Evolutionary conservation across 2,888 invertebrate genomes (phyloP), one percentile per base, ranked within the genome.

Genomic region (Drosophila nigricruria): DNA sequence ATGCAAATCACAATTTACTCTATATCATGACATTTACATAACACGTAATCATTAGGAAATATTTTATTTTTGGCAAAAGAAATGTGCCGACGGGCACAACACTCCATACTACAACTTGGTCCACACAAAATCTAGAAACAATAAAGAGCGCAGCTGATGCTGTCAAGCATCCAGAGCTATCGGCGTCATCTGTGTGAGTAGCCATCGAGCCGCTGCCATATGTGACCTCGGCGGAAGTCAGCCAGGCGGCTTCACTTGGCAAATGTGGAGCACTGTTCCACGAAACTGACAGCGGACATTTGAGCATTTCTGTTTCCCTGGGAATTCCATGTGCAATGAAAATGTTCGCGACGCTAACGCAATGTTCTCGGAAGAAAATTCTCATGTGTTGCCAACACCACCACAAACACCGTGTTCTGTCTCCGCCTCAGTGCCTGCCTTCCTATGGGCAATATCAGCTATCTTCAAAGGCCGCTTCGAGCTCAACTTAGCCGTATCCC

Each of bases 221-320:
- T 79, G 71, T 54, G 40, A 45, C 43, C 63, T 34, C 57, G 58
- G 67, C 86, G 82, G 86, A 85, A 83, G 82, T 79, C 62, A 71
- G 58, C n/a, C 53, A 65, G 58, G 23, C 54, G 66, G 63, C 66
- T 58, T 32, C 52, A 65, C 52, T 45, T 54, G 43, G 53, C 47
- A 78, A 87, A 88, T 75, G 79, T 85, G 79, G 86, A 82, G 79
- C 88, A 88, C 73, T 70, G 38, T 81, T 82, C 85, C 75, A 79
- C 56, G 77, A 72, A 87, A 71, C 61, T 60, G 58, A 38, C 49
- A 68, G 69, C 72, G 68, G 52, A 56, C 70, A 57, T 52, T 52
- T 57, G 63, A 66, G 47, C 58, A 64, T 72, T 74, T 10, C 47
- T 30, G 47, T 30, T 84, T 75, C 79, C 67, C 71, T 72, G 71